Evolutionary conservation across 2,888 invertebrate species (phyloP), one percentile per base, ranked within the genome.

Genomic region (Amiota minor): DNA sequence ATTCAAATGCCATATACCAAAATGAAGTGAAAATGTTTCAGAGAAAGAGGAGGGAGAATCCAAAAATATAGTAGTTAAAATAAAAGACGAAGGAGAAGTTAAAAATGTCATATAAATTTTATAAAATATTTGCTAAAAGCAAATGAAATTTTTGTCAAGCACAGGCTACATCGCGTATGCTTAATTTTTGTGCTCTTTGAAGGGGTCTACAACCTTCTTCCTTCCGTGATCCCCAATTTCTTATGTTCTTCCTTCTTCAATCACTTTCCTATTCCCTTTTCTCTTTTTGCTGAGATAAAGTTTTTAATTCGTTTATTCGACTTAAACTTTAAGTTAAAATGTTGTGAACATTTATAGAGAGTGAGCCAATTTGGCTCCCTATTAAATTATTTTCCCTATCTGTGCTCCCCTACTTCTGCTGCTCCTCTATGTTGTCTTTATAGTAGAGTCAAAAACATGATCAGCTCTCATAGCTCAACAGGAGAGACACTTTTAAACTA

Each of bases 231-330:
- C 10, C 45, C n/a, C n/a, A n/a, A n/a, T n/a, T n/a, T n/a, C n/a
- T n/a, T n/a, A n/a, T 35, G 18, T n/a, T n/a, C 45, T 64, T 35
- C 35, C 12, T 64, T 64, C 14, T 64, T 14, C 2, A 3, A 35
- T 20, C n/a, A 35, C 1, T 23, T 35, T 35, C 23, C 2, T 45
- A 50, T 18, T 67, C n/a, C n/a, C n/a, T 49, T 50, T 18, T 18
- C 49, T n/a, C 10, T 67, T 67, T 49, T n/a, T 18, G 10, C n/a
- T n/a, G 49, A 6, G 14, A 65, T 11, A 23, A 9, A 65, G 16
- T 46, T 65, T 85, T 85, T 82, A 83, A 83, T 83, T 83, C 85
- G 81, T 85, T 83, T 83, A 85, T 83, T 83, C 85, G 85, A 85
- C 82, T 83, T 80, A 82, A 83, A 85, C 81, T 82, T 82, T 79